A percentile compares a stretch with the other conserved stretches of the same genome.
Evolutionary conservation across 2,797 vertebrate species (phyloP).

Genomic region (Brotula barbata): DNA sequence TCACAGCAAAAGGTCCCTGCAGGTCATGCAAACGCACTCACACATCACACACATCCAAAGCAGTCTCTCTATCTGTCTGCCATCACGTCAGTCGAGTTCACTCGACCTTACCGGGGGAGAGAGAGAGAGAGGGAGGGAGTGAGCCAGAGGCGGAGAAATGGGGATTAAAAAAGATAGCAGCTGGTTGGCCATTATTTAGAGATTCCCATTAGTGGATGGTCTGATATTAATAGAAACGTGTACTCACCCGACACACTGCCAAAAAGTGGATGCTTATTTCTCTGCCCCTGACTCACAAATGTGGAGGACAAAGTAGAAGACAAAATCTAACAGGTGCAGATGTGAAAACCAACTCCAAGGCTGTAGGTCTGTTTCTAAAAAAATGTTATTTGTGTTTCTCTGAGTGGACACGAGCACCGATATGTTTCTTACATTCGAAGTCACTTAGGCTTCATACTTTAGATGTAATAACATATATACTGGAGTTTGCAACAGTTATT

Average conservation of each 20-base stretch:
- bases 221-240: constrained; percentile 64
- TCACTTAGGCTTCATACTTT: background rate
- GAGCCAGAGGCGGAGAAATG: no score
- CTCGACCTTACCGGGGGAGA: background rate
- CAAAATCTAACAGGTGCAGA: constrained; percentile 56
- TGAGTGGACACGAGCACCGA: no score
- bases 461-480: background rate
- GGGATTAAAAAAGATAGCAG: constrained; percentile 66
- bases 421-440: background rate
- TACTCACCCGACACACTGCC: constrained; percentile 37
- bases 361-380: constrained; percentile 7
- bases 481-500: no score
- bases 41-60: constrained; percentile 22
- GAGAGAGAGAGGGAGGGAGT: no score
- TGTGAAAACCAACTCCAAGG: constrained; percentile 40
- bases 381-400: constrained; percentile 18
- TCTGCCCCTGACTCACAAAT: constrained; percentile 18
- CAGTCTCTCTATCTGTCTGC: background rate
- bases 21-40: constrained; percentile 55
- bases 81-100: constrained; percentile 6
- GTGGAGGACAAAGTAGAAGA: constrained; percentile 28
- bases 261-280: constrained; percentile 58
- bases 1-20: constrained; percentile 59
- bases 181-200: constrained; percentile 68
- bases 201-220: constrained; percentile 55